phyloP scores from a whole-genome alignment of 2,797 vertebrate species.

The Siniperca obscura region DNA sequence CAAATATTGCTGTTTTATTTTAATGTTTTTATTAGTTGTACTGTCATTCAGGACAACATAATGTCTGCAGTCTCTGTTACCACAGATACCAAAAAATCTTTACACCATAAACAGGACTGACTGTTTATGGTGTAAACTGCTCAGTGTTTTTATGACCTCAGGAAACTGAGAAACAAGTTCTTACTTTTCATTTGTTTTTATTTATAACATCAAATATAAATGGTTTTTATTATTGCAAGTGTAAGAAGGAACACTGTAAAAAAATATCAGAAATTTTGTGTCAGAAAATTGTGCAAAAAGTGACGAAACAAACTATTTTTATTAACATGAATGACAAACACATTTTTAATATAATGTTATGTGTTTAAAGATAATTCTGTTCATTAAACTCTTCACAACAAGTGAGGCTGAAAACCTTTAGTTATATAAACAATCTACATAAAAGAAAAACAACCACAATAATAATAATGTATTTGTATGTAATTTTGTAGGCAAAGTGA shows the following conservation, averaged over 20 bases:
- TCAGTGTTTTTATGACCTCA: background rate
- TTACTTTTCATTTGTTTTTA: constrained; percentile 5
- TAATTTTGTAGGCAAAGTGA: background rate
- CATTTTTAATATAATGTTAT: background rate
- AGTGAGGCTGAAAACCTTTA: background rate
- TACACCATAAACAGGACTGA: background rate
- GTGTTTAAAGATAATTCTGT: background rate
- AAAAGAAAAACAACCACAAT: background rate
- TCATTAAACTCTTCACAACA: background rate
- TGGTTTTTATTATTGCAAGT: background rate
- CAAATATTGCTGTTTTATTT: background rate
- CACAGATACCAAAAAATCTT: background rate
- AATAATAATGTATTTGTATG: background rate
- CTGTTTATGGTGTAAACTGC: background rate
- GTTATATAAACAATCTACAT: background rate
- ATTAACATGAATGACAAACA: constrained; percentile 7
- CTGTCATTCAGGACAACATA: background rate
- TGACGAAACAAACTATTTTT: background rate
- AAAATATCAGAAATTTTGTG: background rate
- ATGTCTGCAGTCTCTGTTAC: background rate
- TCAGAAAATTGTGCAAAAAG: constrained; percentile 11
- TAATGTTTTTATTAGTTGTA: background rate
- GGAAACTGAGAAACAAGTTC: background rate
- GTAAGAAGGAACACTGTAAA: background rate
- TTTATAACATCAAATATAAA: constrained; percentile 6